Conservation (phyloP, 2,888 invertebrate genomes). For the Chromoteleia sp. region DNA sequence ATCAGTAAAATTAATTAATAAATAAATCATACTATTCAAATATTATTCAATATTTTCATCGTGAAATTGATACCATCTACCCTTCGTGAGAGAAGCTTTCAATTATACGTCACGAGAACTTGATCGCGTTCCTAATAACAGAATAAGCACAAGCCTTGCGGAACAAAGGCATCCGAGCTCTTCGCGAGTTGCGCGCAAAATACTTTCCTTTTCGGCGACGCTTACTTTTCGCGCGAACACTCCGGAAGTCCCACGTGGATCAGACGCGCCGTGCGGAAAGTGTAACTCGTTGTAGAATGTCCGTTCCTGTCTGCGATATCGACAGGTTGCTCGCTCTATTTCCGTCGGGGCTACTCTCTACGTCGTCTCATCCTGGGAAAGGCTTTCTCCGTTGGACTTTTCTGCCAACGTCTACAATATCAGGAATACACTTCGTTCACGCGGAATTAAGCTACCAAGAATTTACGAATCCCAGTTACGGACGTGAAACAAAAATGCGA, state of each 20-base stretch:
- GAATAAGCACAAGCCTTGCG: conserved; percentile 2
- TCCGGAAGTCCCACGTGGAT: conserved; percentile 79
- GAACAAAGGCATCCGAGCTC: conserved; percentile 21
- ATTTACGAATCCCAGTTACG: conserved; percentile 25
- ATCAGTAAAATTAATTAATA: no score
- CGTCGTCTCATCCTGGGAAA: conserved; percentile 29
- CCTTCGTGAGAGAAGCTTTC: conserved; percentile 3
- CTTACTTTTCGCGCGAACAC: conserved; percentile 71
- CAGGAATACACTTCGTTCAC: conserved; percentile 47
- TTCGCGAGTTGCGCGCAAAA: conserved; percentile 40
- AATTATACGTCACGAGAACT: conserved; percentile 21
- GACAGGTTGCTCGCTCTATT: conserved; percentile 76
- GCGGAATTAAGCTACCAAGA: conserved; percentile 47
- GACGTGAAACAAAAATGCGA: conserved; percentile 30
- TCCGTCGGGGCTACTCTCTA: conserved; percentile 46
- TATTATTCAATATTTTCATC: neutral
- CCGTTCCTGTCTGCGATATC: conserved; percentile 77
- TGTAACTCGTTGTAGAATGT: conserved; percentile 81
- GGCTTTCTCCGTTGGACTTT: conserved; percentile 38
- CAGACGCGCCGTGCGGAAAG: conserved; percentile 76
- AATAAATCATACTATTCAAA: no score
- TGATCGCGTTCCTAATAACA: conserved; percentile 16
- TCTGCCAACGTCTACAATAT: conserved; percentile 33
- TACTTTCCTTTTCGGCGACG: conserved; percentile 63
- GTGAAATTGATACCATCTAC: conserved; percentile 1